Evolutionary conservation across 2,888 invertebrate species (phyloP), one percentile per base, ranked within the genome.

Genomic region (Prosapia bicincta): DNA sequence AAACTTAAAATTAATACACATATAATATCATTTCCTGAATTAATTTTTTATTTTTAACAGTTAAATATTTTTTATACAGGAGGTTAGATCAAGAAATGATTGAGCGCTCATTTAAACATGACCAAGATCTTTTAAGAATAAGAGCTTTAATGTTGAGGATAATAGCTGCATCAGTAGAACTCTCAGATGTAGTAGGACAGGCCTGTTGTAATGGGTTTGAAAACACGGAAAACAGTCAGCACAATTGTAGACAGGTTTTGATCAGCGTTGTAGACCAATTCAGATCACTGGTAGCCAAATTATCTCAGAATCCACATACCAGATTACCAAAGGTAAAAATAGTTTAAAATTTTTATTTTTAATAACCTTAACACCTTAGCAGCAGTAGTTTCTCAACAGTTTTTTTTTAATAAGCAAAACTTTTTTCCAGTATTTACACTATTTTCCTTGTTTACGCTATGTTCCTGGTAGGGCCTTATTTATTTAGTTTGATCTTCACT

Each of bases 11-110:
- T n/a, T n/a, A n/a, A n/a, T n/a, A n/a, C n/a, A n/a, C n/a, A n/a
- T n/a, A n/a, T n/a, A n/a, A n/a, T n/a, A n/a, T n/a, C n/a, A n/a
- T n/a, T n/a, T n/a, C n/a, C n/a, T n/a, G n/a, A n/a, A n/a, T n/a
- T n/a, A n/a, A n/a, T n/a, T n/a, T n/a, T n/a, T n/a, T n/a, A n/a
- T n/a, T n/a, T n/a, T n/a, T n/a, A n/a, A n/a, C n/a, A n/a, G n/a
- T n/a, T 28, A 28, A 38, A 38, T 13, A 38, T 38, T 38, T 13
- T 13, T 54, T 1, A 20, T 54, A 54, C 54, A 54, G 54, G 20
- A 54, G 54, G 20, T 70, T 79, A 38, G 79, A 79, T 38, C 76
- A 80, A 71, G 81, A 81, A 72, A 80, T 80, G 10, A 74, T 80
- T 10, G 69, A 77, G 5, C 72, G 75, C 13, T 76, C 79, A 10